Percentiles rank a stretch among this genome's conserved stretches.
phyloP scores from a whole-genome alignment of 2,113 vertebrate genomes.

The Pseudorectes ferrugineus region DNA sequence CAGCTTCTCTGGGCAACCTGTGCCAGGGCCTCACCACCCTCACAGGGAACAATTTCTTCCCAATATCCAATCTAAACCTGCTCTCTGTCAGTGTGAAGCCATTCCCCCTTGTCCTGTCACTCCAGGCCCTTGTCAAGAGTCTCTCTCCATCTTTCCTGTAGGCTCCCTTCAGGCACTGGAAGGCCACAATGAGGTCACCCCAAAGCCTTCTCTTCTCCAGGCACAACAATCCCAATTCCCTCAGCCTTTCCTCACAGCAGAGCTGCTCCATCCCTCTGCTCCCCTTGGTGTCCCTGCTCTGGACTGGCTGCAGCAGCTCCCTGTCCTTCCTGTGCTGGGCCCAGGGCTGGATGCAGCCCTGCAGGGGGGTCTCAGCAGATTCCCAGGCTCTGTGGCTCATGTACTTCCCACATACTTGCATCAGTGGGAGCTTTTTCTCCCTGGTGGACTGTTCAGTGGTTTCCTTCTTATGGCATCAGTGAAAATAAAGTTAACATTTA shows the following conservation, averaged over 20 bases:
- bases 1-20: too few relatives aligned
- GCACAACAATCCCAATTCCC: background rate
- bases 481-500: background rate
- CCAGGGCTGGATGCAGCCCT: background rate
- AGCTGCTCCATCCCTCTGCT: background rate
- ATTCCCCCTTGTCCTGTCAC: background rate
- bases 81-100: background rate
- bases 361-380: background rate
- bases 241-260: background rate
- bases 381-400: background rate
- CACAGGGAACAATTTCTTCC: background rate
- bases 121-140: too few relatives aligned
- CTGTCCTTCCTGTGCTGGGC: background rate
- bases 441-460: background rate
- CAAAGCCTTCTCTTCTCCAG: background rate
- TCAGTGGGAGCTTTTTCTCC: background rate
- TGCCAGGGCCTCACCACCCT: background rate
- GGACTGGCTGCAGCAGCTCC: background rate
- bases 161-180: background rate
- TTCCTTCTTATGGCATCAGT: background rate
- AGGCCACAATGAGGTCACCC: background rate
- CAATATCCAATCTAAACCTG: fast-evolving
- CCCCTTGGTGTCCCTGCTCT: background rate
- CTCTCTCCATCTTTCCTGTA: background rate
- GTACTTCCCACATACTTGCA: background rate